Conservation (phyloP, 2,888 invertebrate species). For the Chloromyia formosa region DNA sequence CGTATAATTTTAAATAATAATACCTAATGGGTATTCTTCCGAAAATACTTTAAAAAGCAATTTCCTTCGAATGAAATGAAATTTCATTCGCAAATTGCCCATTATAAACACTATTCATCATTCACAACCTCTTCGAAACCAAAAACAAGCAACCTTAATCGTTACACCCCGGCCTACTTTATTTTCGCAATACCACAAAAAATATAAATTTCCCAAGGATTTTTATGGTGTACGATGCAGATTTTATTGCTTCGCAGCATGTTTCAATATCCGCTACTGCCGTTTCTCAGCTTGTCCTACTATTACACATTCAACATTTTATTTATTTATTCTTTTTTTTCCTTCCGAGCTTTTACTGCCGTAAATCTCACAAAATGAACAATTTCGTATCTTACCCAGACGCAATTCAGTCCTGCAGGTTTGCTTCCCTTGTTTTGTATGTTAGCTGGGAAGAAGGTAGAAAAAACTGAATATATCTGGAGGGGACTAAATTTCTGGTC, state of each 20-base stretch:
- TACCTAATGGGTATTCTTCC: too few relatives aligned
- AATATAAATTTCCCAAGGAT: constrained; percentile 2
- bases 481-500: too few relatives aligned
- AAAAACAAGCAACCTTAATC: not conserved
- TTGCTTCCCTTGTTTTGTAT: not conserved
- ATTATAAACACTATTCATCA: not conserved
- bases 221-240: not conserved
- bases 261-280: not conserved
- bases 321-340: too few relatives aligned
- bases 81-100: too few relatives aligned
- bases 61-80: too few relatives aligned
- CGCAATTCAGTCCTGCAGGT: not conserved
- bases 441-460: too few relatives aligned
- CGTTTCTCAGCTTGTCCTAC: not conserved
- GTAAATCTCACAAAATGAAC: constrained; percentile 1
- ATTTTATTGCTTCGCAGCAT: not conserved
- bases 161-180: not conserved
- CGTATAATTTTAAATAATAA: too few relatives aligned
- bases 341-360: not conserved
- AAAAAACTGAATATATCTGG: too few relatives aligned
- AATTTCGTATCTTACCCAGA: not conserved
- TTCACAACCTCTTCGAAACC: not conserved
- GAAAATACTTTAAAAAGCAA: too few relatives aligned
- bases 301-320: not conserved
- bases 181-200: not conserved